Percentiles rank a stretch among this genome's conserved stretches.
These are phyloP conservation scores for Cephus cinctus DNA, from an alignment of 1,140 invertebrate species.

Conservation along the genomic window DNA sequence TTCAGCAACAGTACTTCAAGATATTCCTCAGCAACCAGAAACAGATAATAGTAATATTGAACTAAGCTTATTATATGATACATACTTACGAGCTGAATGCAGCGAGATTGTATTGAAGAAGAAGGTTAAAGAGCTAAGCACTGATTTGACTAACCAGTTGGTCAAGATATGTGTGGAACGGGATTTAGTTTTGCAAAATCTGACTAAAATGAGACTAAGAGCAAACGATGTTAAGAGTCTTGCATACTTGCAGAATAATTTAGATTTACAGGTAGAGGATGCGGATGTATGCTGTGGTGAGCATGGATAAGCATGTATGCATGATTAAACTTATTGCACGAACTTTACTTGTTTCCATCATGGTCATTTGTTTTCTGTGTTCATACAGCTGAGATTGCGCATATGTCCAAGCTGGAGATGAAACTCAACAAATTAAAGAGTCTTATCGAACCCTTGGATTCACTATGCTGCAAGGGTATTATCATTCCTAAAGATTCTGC, in stretches of 20 bases:
- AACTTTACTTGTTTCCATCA: background rate
- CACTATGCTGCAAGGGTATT: slow-evolving; percentile 25
- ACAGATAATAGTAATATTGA: slow-evolving; percentile 20
- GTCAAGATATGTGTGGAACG: slow-evolving; percentile 22
- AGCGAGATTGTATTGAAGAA: slow-evolving; percentile 24
- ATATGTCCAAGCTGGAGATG: slow-evolving; percentile 8
- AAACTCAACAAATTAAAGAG: slow-evolving; percentile 17
- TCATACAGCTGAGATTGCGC: slow-evolving; percentile 15
- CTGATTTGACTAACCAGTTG: slow-evolving; percentile 18
- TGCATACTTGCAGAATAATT: slow-evolving; percentile 12
- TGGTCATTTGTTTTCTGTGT: background rate
- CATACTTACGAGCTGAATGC: slow-evolving; percentile 25
- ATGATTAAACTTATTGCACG: background rate
- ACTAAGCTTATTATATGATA: slow-evolving; percentile 27
- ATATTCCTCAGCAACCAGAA: slow-evolving; percentile 9
- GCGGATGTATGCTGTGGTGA: slow-evolving; percentile 18
- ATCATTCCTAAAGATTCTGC: slow-evolving; percentile 23
- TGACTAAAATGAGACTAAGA: slow-evolving; percentile 25
- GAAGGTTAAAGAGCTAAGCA: slow-evolving; percentile 20
- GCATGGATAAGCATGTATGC: background rate
- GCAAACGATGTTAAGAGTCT: slow-evolving; percentile 19
- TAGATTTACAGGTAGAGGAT: slow-evolving; percentile 16
- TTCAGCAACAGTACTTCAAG: too few species aligned
- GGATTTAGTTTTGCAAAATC: slow-evolving; percentile 20
- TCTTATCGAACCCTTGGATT: slow-evolving; percentile 22